A percentile compares a stretch with the other conserved stretches of the same genome.
phyloP scores from a whole-genome alignment of 2,113 vertebrate species.

The Apistogramma diplotaenia region DNA sequence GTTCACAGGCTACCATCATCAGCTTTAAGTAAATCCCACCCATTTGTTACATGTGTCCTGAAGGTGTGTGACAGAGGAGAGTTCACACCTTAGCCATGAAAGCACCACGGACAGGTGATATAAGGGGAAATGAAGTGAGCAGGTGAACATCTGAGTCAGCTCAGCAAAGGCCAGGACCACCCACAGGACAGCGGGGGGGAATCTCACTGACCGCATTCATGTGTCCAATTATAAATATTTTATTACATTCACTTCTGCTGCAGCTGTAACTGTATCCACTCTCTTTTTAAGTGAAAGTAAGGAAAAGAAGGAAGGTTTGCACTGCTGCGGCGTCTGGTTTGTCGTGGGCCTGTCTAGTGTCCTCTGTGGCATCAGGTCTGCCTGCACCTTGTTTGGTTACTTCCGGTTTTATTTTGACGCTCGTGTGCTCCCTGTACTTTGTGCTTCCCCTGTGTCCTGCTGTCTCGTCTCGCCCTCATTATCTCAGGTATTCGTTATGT shows the following conservation, averaged over 20 bases:
- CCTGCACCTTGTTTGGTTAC: too few species aligned
- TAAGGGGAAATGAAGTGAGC: not conserved
- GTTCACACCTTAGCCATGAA: not conserved
- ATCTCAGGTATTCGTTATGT: too few species aligned
- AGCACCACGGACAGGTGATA: not conserved
- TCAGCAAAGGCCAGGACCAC: not conserved
- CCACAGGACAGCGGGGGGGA: not conserved
- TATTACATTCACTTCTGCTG: not conserved
- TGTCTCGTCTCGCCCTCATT: too few species aligned
- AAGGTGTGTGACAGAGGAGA: not conserved
- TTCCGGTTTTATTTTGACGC: too few species aligned
- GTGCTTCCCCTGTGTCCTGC: too few species aligned
- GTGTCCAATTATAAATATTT: not conserved
- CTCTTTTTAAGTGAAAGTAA: not conserved
- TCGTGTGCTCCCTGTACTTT: too few species aligned
- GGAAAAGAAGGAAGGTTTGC: not conserved
- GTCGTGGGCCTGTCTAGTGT: too few species aligned
- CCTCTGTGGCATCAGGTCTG: too few species aligned
- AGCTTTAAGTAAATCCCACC: not conserved
- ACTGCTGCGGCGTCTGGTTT: too few species aligned
- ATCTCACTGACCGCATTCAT: rapidly evolving
- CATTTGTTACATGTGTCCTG: not conserved
- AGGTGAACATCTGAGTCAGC: not conserved
- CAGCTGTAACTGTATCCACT: not conserved
- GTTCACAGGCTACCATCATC: too few species aligned